phyloP scores from a whole-genome alignment of 2,113 vertebrate species.

The Hymenochirus boettgeri region DNA sequence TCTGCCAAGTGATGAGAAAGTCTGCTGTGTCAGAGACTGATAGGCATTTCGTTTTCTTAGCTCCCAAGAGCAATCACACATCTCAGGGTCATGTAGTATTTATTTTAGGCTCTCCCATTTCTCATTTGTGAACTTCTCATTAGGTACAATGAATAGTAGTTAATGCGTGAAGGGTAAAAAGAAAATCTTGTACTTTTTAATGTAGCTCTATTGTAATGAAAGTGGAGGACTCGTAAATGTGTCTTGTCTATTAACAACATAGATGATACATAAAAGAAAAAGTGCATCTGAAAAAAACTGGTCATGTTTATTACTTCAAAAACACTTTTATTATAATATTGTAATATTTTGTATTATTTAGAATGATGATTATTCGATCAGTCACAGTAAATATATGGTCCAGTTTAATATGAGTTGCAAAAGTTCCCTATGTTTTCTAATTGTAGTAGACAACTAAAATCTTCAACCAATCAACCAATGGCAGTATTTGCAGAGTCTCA shows the following conservation, averaged over 20 bases:
- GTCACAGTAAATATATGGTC: no score
- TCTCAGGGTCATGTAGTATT: constrained; percentile 69
- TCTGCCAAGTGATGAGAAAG: constrained; percentile 74
- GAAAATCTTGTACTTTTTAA: constrained; percentile 54
- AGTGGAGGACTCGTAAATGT: constrained; percentile 24
- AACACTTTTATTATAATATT: no score
- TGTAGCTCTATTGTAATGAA: constrained; percentile 35
- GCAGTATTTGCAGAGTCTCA: no score
- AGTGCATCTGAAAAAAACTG: neutral
- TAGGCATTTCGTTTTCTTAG: constrained; percentile 79
- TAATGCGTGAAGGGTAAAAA: constrained; percentile 40
- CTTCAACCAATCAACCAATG: no score
- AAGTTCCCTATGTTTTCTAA: no score
- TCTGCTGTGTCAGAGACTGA: constrained; percentile 81
- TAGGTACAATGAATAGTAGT: constrained; percentile 57
- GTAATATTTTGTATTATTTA: no score
- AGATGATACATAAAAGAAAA: constrained; percentile 31
- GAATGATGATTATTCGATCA: no score
- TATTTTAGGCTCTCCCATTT: constrained; percentile 61
- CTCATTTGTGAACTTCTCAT: constrained; percentile 69
- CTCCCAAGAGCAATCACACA: constrained; percentile 67
- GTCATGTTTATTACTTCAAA: no score
- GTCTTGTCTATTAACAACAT: constrained; percentile 49
- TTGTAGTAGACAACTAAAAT: no score
- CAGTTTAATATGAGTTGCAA: no score